Evolutionary conservation across 2,797 vertebrate genomes (phyloP).

Genomic region (Decapterus maruadsi): DNA sequence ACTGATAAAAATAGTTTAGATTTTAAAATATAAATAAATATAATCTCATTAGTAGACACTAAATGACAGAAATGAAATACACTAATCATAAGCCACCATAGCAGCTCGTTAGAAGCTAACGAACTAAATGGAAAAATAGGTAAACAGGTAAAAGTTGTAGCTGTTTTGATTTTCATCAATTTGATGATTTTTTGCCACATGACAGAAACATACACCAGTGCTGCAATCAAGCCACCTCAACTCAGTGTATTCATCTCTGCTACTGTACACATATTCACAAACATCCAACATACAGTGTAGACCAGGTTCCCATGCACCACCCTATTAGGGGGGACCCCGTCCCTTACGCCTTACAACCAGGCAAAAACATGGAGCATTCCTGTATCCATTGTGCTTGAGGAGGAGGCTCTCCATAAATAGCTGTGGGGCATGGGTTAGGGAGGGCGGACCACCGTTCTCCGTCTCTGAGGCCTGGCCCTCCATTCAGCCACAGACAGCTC

Average conservation of each 20-base stretch:
- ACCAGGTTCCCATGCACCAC: slow-evolving; percentile 66
- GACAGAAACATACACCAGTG: not conserved
- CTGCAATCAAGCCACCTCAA: not conserved
- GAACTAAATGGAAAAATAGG: not conserved
- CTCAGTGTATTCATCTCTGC: slow-evolving; percentile 30
- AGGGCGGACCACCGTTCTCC: slow-evolving; percentile 57
- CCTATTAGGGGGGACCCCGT: slow-evolving; percentile 52
- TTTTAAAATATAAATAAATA: not conserved
- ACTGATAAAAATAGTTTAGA: not conserved
- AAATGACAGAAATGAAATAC: no score
- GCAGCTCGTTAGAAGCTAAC: not conserved
- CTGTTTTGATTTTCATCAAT: no score
- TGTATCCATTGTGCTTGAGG: slow-evolving; percentile 75
- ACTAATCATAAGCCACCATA: no score
- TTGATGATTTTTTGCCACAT: not conserved
- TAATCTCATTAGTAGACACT: not conserved
- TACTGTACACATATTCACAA: slow-evolving; percentile 23
- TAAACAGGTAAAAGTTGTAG: no score
- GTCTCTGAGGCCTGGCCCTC: slow-evolving; percentile 50
- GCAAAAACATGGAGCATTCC: slow-evolving; percentile 69
- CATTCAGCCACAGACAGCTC: slow-evolving; percentile 63
- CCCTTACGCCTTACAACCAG: slow-evolving; percentile 43
- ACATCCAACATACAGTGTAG: slow-evolving; percentile 18
- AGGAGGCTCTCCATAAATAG: slow-evolving; percentile 79
- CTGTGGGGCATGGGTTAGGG: slow-evolving; percentile 63